Base-by-base conservation (phyloP, 2,797 vertebrate species). In the Tangara arthus region DNA sequence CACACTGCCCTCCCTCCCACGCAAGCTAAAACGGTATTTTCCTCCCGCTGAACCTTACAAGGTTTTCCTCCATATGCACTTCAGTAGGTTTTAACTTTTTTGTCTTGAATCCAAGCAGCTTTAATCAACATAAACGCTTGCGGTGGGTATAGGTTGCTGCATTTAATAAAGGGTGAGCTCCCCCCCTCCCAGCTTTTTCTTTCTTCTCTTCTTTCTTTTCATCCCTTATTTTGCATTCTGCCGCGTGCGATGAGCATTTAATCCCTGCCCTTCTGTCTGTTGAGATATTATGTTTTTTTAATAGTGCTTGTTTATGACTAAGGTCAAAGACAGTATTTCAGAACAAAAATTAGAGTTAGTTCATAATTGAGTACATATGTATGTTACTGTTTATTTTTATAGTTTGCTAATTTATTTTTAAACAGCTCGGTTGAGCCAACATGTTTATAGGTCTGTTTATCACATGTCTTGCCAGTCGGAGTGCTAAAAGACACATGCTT, bases 381-480 rank as follows among this genome's bases (percentile, higher is more conserved):
- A 98, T 95, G 97, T 97, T 97, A 96, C 97, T 98, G 97, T 98
- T 98, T 98, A 98, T 98, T 98, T 98, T 98, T 98, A 98, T 98
- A 98, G 97, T 98, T 98, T 97, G 97, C 97, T 98, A 98, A 98
- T 98, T 98, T 98, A 98, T 98, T 98, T 98, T 98, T 98, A 98
- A 98, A 98, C 97, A 98, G 97, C 97, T 98, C 87, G 19, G 97
- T 98, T 97, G 97, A 97, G 94, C 97, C 97, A 98, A 96, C 97
- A 96, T 97, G 97, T 97, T 98, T 98, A 98, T 97, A 96, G 97
- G 97, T 87, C 92, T 77, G 96, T 97, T 97, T 97, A 97, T 98
- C 98, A 97, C 95, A 95, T 97, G 97, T 96, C 94, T 96, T 97
- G 94, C 96, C 96, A 97, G 97, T 97, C 96, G 41, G 95, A 92